Evolutionary conservation across 1,140 invertebrate genomes (phyloP).

Genomic region (Brachionus plicatilis): DNA sequence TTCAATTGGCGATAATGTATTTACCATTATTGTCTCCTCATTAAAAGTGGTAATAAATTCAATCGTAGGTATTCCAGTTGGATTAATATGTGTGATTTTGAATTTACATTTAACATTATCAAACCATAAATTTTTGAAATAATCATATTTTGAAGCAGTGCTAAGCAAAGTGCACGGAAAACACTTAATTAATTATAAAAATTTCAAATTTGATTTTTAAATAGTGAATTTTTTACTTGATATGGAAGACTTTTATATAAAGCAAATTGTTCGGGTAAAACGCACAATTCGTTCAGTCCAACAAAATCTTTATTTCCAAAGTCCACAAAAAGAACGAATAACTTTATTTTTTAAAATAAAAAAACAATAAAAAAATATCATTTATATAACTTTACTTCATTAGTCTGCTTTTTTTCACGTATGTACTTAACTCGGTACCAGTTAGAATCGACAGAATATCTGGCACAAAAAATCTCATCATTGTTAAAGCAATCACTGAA

Average conservation of each 20-base stretch:
- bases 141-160: neutral
- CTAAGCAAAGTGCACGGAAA: neutral
- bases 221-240: neutral
- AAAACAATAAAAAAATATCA: neutral
- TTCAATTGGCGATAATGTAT: neutral
- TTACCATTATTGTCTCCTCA: neutral
- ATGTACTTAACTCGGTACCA: constrained; percentile 6
- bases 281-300: neutral
- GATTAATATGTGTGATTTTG: neutral
- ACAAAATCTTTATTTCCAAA: constrained; percentile 13
- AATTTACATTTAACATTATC: neutral
- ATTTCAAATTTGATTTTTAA: neutral
- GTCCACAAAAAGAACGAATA: neutral
- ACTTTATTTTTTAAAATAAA: neutral
- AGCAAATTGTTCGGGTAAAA: neutral
- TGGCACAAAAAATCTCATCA: neutral
- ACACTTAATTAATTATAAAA: neutral
- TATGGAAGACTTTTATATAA: neutral
- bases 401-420: neutral
- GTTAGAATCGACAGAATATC: neutral
- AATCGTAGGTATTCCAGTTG: neutral
- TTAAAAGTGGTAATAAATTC: neutral
- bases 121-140: neutral
- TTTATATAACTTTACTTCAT: neutral
- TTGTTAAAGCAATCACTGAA: neutral